A percentile compares a stretch with the other conserved stretches of the same genome.
Conservation (phyloP, 1,140 invertebrate species). For the Ridgeia piscesae region DNA sequence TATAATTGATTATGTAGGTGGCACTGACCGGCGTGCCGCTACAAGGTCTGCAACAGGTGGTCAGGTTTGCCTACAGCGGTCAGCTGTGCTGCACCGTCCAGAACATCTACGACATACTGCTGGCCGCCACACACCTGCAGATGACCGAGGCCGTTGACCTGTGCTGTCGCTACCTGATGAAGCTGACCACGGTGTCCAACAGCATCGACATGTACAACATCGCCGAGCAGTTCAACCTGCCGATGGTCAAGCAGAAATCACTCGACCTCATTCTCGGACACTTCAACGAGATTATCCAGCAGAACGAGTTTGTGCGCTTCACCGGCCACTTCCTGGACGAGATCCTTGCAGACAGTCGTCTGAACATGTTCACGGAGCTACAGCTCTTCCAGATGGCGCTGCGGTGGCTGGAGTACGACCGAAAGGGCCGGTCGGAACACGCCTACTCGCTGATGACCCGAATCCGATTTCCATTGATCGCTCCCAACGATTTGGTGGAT, state of each 20-base stretch:
- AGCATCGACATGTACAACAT: constrained; percentile 23
- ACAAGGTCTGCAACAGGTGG: constrained; percentile 7
- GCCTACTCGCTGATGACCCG: neutral
- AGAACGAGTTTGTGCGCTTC: neutral
- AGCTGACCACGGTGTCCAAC: neutral
- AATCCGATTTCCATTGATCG: constrained; percentile 6
- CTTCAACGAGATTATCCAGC: constrained; percentile 16
- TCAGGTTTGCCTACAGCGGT: constrained; percentile 17
- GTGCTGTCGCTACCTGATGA: neutral
- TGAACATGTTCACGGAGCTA: constrained; percentile 11
- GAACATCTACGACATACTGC: constrained; percentile 12
- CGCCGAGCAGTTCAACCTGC: constrained; percentile 19
- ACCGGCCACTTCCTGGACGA: neutral
- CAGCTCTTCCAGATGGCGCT: constrained; percentile 13
- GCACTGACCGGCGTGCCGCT: constrained; percentile 8
- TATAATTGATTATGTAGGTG: neutral
- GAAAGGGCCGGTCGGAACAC: neutral
- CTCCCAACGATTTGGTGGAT: neutral
- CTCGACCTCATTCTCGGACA: constrained; percentile 5
- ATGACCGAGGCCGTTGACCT: constrained; percentile 8
- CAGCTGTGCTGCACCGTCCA: constrained; percentile 3
- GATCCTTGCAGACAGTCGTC: neutral
- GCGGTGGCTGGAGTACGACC: neutral
- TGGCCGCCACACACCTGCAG: constrained; percentile 14
- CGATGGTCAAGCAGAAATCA: neutral